Percentiles rank a stretch among this genome's conserved stretches.
Evolutionary conservation across 2,888 invertebrate species (phyloP).

Genomic region (Chaetogeoica ovagalla): DNA sequence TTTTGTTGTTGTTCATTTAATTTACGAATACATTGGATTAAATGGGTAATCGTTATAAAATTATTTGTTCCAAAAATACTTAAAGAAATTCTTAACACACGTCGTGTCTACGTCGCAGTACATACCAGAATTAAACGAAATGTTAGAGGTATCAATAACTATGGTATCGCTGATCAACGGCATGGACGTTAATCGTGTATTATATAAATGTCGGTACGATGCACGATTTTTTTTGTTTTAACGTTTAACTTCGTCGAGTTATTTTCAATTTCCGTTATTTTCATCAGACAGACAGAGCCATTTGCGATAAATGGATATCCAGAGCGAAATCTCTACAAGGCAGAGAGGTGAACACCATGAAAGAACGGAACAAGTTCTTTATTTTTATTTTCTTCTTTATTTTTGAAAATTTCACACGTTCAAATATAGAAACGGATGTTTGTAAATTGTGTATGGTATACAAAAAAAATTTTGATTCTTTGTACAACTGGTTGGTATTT

Average conservation of each 20-base stretch:
- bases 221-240: not conserved
- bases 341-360: constrained; percentile 62
- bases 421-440: too few species aligned
- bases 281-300: constrained; percentile 54
- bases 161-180: constrained; percentile 33
- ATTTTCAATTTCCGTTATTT: not conserved
- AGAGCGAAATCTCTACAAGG: constrained; percentile 61
- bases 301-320: constrained; percentile 60
- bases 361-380: constrained; percentile 65
- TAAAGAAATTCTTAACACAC: not conserved
- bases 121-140: constrained; percentile 26
- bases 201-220: not conserved
- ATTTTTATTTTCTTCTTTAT: too few species aligned
- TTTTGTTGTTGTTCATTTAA: too few species aligned
- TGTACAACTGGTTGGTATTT: too few species aligned
- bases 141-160: constrained; percentile 24
- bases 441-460: too few species aligned
- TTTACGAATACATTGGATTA: too few species aligned
- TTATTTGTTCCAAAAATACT: not conserved
- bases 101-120: not conserved
- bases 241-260: not conserved
- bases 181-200: constrained; percentile 41
- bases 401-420: too few species aligned
- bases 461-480: too few species aligned
- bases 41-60: too few species aligned